Evolutionary conservation across 2,797 vertebrate species (phyloP).

Genomic region (Eulemur albifrons): DNA sequence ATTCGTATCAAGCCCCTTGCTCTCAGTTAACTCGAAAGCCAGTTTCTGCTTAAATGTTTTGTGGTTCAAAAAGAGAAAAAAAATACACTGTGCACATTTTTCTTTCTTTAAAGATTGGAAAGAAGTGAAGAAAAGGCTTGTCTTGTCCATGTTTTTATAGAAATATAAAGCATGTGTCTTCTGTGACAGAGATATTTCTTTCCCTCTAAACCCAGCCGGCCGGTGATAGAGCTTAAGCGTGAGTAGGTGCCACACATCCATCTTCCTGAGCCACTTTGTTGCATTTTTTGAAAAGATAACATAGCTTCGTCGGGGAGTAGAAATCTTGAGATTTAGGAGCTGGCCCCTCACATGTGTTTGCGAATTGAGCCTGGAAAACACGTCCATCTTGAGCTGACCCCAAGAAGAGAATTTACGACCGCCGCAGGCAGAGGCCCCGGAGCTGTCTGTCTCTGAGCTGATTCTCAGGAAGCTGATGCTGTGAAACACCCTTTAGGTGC

Average conservation of each 20-base stretch:
- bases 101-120: constrained; percentile 43
- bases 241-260: background rate
- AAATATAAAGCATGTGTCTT: constrained; percentile 47
- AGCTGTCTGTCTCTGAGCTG: background rate
- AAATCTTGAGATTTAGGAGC: background rate
- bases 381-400: background rate
- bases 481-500: rapidly evolving
- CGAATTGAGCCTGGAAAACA: background rate
- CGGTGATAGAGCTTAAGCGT: background rate
- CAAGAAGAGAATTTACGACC: background rate
- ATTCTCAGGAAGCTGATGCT: background rate
- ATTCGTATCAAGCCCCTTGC: background rate
- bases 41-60: background rate
- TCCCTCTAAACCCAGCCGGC: background rate
- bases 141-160: constrained; percentile 26
- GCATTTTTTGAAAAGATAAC: constrained; percentile 1
- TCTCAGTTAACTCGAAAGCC: background rate
- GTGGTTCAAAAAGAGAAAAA: background rate
- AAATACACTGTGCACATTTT: background rate
- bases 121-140: background rate
- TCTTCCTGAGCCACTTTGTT: background rate
- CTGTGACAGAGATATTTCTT: constrained; percentile 9
- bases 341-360: background rate
- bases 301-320: rapidly evolving
- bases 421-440: background rate